phyloP scores from a whole-genome alignment of 1,140 invertebrate species.

The Drosophila navojoa region DNA sequence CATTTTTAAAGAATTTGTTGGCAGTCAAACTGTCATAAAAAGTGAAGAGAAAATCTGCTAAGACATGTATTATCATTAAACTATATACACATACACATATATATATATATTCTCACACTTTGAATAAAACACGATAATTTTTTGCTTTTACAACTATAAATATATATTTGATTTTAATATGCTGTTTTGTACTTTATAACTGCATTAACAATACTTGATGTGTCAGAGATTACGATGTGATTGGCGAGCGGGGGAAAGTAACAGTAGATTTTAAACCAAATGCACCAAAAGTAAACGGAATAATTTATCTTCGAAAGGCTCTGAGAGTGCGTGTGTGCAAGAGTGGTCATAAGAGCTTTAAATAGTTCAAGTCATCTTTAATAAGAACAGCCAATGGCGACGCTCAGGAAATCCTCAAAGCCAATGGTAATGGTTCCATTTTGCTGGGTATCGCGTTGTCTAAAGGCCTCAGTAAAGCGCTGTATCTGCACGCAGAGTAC shows the following conservation, averaged over 20 bases:
- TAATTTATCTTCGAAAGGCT: constrained; percentile 33
- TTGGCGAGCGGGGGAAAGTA: constrained; percentile 29
- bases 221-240: constrained; percentile 54
- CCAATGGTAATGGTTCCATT: constrained; percentile 90
- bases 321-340: constrained; percentile 20
- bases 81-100: constrained; percentile 15
- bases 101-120: constrained; percentile 49
- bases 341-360: neutral
- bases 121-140: constrained; percentile 60
- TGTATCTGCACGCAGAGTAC: constrained; percentile 94
- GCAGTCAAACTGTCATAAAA: constrained; percentile 63
- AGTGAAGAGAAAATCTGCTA: constrained; percentile 29
- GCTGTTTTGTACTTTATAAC: constrained; percentile 64
- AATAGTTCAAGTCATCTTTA: constrained; percentile 72
- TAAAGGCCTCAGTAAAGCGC: constrained; percentile 93
- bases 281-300: constrained; percentile 52
- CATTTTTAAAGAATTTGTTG: constrained; percentile 42
- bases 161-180: constrained; percentile 49
- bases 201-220: constrained; percentile 58
- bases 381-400: constrained; percentile 89
- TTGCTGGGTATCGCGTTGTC: constrained; percentile 89
- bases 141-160: constrained; percentile 59
- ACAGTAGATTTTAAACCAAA: constrained; percentile 45
- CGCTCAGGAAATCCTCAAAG: constrained; percentile 93
- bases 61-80: constrained; percentile 61